A percentile compares a stretch with the other conserved stretches of the same genome.
phyloP scores from a whole-genome alignment of 2,113 vertebrate species.

The Ictidomys tridecemlineatus region DNA sequence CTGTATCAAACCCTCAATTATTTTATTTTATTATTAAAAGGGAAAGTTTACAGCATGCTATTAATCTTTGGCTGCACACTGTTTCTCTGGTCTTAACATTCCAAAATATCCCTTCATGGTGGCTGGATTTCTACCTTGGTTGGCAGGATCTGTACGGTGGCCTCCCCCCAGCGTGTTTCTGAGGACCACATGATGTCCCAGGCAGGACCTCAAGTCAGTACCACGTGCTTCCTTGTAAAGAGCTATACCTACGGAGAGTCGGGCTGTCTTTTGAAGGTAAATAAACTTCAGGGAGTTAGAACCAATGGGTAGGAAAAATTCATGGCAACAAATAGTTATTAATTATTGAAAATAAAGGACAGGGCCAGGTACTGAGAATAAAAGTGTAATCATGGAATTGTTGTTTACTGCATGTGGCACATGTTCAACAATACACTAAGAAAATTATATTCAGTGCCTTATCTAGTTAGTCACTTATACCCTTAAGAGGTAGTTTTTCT shows the following conservation, averaged over 20 bases:
- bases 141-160: background rate
- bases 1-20: background rate
- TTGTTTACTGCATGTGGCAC: no score
- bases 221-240: background rate
- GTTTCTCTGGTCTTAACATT: background rate
- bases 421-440: background rate
- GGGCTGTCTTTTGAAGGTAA: background rate
- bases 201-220: background rate
- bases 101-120: background rate
- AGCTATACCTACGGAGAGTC: background rate
- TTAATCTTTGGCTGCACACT: background rate
- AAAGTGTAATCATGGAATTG: no score
- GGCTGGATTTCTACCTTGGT: no score
- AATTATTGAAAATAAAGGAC: background rate
- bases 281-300: background rate
- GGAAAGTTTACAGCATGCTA: background rate
- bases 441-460: background rate
- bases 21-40: conserved; percentile 42
- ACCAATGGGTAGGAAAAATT: background rate
- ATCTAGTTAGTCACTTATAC: no score
- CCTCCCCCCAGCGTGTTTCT: background rate
- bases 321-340: background rate
- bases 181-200: background rate
- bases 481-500: background rate
- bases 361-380: background rate